These are phyloP conservation scores for Stenotaenia linearis DNA, from an alignment of 2,888 invertebrate species.

Conservation along the genomic window DNA sequence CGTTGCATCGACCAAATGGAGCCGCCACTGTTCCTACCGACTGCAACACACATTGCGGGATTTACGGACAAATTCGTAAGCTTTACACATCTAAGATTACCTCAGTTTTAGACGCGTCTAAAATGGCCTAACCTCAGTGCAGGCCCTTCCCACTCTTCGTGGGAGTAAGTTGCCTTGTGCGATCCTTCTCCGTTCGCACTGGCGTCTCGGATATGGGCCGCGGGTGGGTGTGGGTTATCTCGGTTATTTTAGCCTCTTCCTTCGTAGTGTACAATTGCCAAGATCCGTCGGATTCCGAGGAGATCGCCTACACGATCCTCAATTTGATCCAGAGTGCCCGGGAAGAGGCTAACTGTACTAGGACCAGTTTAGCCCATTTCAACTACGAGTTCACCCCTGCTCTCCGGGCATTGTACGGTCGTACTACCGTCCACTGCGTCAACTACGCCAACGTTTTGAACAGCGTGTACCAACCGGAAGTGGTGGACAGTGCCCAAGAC, in stretches of 20 bases:
- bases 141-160: neutral
- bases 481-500: neutral
- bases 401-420: neutral
- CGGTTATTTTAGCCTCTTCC: neutral
- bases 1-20: neutral
- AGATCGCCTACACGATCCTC: neutral
- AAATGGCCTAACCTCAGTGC: neutral
- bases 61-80: neutral
- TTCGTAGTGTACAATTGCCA: neutral
- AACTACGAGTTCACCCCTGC: neutral
- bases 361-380: neutral
- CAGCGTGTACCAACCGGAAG: neutral
- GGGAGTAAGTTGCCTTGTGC: no score
- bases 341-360: constrained; percentile 18
- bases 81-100: neutral
- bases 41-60: neutral
- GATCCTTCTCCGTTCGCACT: neutral
- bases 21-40: neutral
- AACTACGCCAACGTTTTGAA: neutral
- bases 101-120: neutral
- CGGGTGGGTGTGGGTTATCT: neutral
- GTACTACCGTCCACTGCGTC: neutral
- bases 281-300: neutral
- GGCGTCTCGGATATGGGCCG: neutral
- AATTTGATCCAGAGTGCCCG: neutral